Evolutionary conservation across 2,113 vertebrate species (phyloP).

Genomic region (Toxotes chatareus): DNA sequence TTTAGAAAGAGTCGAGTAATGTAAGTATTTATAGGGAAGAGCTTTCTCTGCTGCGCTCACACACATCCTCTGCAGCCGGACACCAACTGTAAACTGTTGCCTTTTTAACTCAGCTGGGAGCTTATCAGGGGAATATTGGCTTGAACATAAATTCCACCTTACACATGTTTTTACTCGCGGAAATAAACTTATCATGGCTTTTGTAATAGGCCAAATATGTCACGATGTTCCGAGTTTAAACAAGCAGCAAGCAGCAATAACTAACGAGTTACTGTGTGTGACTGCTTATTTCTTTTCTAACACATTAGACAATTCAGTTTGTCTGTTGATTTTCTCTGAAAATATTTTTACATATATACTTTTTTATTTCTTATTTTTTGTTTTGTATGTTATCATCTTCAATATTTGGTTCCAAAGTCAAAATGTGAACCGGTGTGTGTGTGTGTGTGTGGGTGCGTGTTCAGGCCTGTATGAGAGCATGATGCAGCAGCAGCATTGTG

Average conservation of each 20-base stretch:
- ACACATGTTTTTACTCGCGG: not conserved
- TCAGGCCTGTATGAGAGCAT: conserved; percentile 2
- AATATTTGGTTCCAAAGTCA: conserved; percentile 10
- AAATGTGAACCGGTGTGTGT: conserved; percentile 8
- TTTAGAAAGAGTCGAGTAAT: conserved; percentile 74
- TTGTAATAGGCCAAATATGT: not conserved
- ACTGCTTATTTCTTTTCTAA: too few relatives aligned
- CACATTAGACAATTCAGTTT: too few relatives aligned
- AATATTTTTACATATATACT: not conserved
- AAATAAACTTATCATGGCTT: not conserved
- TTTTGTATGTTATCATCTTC: not conserved
- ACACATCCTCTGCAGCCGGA: conserved; percentile 53
- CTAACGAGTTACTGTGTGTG: too few relatives aligned
- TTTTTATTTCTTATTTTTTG: not conserved
- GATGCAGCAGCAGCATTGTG: conserved; percentile 26
- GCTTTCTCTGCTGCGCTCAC: conserved; percentile 45
- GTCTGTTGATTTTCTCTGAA: not conserved
- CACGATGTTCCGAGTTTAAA: too few relatives aligned
- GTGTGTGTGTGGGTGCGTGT: conserved; percentile 52
- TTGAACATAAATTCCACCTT: not conserved
- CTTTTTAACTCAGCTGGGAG: not conserved
- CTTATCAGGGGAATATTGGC: not conserved
- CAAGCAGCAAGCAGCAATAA: not conserved
- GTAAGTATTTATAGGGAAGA: conserved; percentile 75
- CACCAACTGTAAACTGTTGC: not conserved